Base-by-base conservation (phyloP, 2,797 vertebrate species). In the Lutjanus campechanus region DNA sequence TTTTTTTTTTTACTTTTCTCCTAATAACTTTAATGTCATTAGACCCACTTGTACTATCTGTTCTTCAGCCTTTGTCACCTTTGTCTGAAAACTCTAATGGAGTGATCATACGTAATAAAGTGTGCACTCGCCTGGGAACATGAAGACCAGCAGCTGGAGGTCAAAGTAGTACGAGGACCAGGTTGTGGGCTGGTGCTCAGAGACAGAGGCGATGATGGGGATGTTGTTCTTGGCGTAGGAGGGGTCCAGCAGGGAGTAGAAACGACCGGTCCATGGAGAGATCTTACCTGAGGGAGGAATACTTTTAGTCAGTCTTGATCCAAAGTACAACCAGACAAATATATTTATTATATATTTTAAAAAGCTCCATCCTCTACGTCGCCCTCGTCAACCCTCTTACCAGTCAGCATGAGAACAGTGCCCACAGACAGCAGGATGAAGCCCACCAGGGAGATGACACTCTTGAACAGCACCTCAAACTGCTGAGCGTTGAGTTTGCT, bases 161-260 rank as follows among this genome's bases (percentile, higher is more conserved):
- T 99, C 98, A 76, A 99, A 99, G 89, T 99, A 99, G 79, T 99
- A 99, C 0, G 98, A 99, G 56, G 98, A 99, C 98, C 98, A 99
- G 17, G 98, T 99, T 15, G 98, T 99, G 68, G 98, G 98, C 93
- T 99, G 98, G 69, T 99, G 98, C 92, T 99, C 98, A 0, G 98
- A 99, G 77, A 99, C 98, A 0, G 98, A 99, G 63, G 98, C 98
- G 0, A 99, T 99, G 92, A 99, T 99, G 76, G 98, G 98, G 87
- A 99, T 99, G 93, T 99, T 99, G 95, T 99, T 99, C 92, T 99
- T 99, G 46, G 98, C 98, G 0, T 99, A 99, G 10, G 98, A 99
- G 2, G 98, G 98, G 73, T 99, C 98, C 93, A 99, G 93, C 77
- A 99, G 93, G 4, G 98, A 99, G 92, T 99, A 99, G 94, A 99